Evolutionary conservation across 2,113 vertebrate species (phyloP).

Genomic region (Emydocephalus ijimae): DNA sequence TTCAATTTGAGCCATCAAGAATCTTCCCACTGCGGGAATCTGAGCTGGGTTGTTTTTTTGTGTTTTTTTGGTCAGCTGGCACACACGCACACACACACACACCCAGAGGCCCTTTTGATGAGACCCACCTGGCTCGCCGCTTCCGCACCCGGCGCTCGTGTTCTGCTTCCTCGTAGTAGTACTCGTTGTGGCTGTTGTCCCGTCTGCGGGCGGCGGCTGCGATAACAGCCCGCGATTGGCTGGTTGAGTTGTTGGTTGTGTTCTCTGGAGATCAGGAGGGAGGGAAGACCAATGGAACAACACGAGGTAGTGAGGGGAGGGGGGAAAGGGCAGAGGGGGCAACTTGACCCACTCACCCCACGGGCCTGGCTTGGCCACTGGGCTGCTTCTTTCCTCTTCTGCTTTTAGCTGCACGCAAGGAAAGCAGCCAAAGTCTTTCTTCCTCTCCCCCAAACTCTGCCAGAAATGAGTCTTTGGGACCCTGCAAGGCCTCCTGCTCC

Average conservation of each 20-base stretch:
- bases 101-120: rapidly evolving
- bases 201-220: constrained; percentile 86
- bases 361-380: too few species aligned
- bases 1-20: not conserved
- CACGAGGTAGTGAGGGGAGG: too few species aligned
- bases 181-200: constrained; percentile 95
- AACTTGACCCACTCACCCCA: too few species aligned
- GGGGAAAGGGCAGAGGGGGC: too few species aligned
- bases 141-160: constrained; percentile 89
- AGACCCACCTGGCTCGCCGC: constrained; percentile 84
- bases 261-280: constrained; percentile 73
- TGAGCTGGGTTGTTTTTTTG: not conserved
- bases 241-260: constrained; percentile 87
- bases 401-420: too few species aligned
- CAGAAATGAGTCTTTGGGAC: too few species aligned
- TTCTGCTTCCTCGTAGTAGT: constrained; percentile 94
- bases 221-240: constrained; percentile 90
- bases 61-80: not conserved
- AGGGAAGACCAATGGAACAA: not conserved
- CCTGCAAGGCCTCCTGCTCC: too few species aligned
- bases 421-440: too few species aligned
- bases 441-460: too few species aligned
- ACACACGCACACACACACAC: not conserved
- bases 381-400: too few species aligned
- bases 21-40: not conserved